phyloP scores from a whole-genome alignment of 2,888 invertebrate species.

The Pandemis corylana region DNA sequence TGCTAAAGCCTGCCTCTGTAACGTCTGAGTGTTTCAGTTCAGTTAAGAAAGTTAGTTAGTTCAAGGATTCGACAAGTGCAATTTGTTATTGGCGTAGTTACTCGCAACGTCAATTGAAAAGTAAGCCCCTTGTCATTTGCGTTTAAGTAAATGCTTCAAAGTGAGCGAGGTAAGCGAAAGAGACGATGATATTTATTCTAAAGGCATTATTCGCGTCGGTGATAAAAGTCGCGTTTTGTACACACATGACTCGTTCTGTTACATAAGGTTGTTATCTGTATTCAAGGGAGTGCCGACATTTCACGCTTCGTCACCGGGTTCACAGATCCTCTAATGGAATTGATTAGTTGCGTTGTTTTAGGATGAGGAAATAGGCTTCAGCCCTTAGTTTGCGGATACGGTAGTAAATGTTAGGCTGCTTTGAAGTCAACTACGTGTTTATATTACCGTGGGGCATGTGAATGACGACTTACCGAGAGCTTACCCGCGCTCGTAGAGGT shows the following conservation, averaged over 20 bases:
- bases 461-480: not conserved
- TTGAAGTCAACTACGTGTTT: slow-evolving; percentile 22
- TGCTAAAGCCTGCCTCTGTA: slow-evolving; percentile 40
- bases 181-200: slow-evolving; percentile 23
- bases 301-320: slow-evolving; percentile 38
- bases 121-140: slow-evolving; percentile 36
- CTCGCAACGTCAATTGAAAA: slow-evolving; percentile 19
- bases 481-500: not conserved
- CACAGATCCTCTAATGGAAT: slow-evolving; percentile 37
- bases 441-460: slow-evolving; percentile 1
- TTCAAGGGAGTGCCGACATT: slow-evolving; percentile 39
- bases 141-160: slow-evolving; percentile 18
- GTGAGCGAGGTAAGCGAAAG: not conserved
- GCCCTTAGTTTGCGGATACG: slow-evolving; percentile 17
- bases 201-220: slow-evolving; percentile 14
- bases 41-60: slow-evolving; percentile 41
- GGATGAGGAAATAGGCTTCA: slow-evolving; percentile 26
- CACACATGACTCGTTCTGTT: slow-evolving; percentile 24
- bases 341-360: slow-evolving; percentile 38
- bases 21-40: slow-evolving; percentile 40
- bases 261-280: slow-evolving; percentile 29
- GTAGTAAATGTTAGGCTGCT: slow-evolving; percentile 18
- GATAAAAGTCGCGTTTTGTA: slow-evolving; percentile 21
- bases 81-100: slow-evolving; percentile 30
- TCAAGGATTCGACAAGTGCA: slow-evolving; percentile 35